A percentile compares a stretch with the other conserved stretches of the same genome.
Conservation (phyloP, 1,140 invertebrate genomes). For the Tyrophagus putrescentiae region DNA sequence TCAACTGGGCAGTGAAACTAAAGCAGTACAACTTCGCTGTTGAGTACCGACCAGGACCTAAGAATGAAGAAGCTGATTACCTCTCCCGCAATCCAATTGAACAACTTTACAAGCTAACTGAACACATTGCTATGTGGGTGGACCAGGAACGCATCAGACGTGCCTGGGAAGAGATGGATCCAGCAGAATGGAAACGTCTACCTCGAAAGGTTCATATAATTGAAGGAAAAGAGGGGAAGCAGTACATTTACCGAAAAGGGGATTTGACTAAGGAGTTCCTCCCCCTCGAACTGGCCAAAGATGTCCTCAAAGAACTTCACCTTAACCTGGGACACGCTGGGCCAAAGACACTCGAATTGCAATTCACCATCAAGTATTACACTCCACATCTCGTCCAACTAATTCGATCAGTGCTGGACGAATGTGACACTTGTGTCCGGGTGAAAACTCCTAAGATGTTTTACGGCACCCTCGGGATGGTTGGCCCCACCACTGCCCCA, state of each 20-base stretch:
- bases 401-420: not conserved
- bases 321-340: slow-evolving; percentile 19
- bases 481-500: slow-evolving; percentile 18
- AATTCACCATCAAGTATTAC: not conserved
- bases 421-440: slow-evolving; percentile 11
- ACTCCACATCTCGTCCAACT: not conserved
- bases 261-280: not conserved
- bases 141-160: no score
- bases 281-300: not conserved
- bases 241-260: not conserved
- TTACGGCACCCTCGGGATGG: not conserved
- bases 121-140: no score
- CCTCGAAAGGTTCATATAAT: not conserved
- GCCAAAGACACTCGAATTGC: not conserved
- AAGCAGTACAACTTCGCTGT: slow-evolving; percentile 19
- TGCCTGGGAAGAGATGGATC: not conserved
- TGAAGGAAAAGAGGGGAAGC: not conserved
- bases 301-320: slow-evolving; percentile 18
- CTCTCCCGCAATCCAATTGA: slow-evolving; percentile 19
- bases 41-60: not conserved
- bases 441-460: not conserved
- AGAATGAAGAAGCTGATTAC: slow-evolving; percentile 20
- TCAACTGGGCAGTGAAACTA: slow-evolving; percentile 16
- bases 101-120: slow-evolving; percentile 31
- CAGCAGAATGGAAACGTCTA: not conserved